A percentile compares a stretch with the other conserved stretches of the same genome.
Evolutionary conservation across 2,888 invertebrate genomes (phyloP).

Genomic region (Laothoe populi): DNA sequence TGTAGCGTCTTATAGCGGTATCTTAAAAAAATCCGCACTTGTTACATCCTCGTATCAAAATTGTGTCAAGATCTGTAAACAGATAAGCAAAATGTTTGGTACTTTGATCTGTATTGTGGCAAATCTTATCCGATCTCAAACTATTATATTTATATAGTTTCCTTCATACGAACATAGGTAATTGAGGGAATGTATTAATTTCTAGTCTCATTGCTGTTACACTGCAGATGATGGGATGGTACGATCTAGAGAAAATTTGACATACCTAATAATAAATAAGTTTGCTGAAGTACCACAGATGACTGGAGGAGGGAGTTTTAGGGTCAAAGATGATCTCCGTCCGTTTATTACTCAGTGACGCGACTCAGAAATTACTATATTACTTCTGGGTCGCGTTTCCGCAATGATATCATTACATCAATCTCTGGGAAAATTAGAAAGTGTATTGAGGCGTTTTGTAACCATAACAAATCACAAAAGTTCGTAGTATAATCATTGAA

Average conservation of each 20-base stretch:
- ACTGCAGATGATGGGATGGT: background rate
- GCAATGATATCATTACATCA: background rate
- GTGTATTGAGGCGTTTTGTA: background rate
- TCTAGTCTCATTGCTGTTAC: too few relatives aligned
- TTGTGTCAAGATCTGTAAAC: constrained; percentile 77
- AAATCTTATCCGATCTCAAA: background rate
- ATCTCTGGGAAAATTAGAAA: background rate
- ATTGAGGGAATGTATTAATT: too few relatives aligned
- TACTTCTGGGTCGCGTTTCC: too few relatives aligned
- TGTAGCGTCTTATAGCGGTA: constrained; percentile 17
- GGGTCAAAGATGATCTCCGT: too few relatives aligned
- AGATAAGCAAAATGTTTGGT: constrained; percentile 53
- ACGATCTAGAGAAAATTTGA: too few relatives aligned
- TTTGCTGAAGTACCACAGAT: too few relatives aligned
- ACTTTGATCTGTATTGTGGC: background rate
- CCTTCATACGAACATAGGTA: background rate
- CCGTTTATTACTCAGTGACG: too few relatives aligned
- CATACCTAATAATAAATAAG: too few relatives aligned
- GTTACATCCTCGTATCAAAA: constrained; percentile 58
- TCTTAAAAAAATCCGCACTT: constrained; percentile 20
- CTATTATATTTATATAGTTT: background rate
- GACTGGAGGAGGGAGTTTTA: too few relatives aligned
- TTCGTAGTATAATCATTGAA: background rate
- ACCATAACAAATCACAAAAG: background rate
- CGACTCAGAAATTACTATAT: too few relatives aligned